phyloP scores from a whole-genome alignment of 2,113 vertebrate species.

The Turnix velox region DNA sequence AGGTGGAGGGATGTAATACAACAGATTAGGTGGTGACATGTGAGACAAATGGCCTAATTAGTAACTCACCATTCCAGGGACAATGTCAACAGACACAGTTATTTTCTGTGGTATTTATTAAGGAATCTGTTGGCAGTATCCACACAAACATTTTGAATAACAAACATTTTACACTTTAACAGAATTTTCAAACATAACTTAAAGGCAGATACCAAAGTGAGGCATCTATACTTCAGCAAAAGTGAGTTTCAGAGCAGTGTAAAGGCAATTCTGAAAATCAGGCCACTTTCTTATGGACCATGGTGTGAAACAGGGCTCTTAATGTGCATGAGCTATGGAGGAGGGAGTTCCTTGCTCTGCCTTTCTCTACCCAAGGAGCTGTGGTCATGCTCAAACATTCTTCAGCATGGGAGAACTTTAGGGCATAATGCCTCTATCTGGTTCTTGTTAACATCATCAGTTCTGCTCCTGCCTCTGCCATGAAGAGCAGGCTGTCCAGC shows the following conservation, averaged over 20 bases:
- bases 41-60: conserved; percentile 2
- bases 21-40: not conserved
- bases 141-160: not conserved
- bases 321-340: not conserved
- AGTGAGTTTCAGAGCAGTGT: not conserved
- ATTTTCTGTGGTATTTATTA: not conserved
- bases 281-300: accelerated
- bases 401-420: not conserved
- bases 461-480: not conserved
- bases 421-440: not conserved
- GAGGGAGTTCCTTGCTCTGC: not conserved
- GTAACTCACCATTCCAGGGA: not conserved
- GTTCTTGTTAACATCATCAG: not conserved
- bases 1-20: not conserved
- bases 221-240: not conserved
- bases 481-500: not conserved
- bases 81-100: not conserved
- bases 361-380: not conserved
- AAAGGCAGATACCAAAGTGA: not conserved
- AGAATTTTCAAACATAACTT: not conserved
- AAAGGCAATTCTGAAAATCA: not conserved
- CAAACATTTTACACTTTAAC: not conserved
- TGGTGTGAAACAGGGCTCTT: not conserved
- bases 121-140: not conserved
- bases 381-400: not conserved